These are phyloP conservation scores for Drosophila pseudotakahashii DNA, from an alignment of 2,888 invertebrate genomes.

Conservation along the genomic window DNA sequence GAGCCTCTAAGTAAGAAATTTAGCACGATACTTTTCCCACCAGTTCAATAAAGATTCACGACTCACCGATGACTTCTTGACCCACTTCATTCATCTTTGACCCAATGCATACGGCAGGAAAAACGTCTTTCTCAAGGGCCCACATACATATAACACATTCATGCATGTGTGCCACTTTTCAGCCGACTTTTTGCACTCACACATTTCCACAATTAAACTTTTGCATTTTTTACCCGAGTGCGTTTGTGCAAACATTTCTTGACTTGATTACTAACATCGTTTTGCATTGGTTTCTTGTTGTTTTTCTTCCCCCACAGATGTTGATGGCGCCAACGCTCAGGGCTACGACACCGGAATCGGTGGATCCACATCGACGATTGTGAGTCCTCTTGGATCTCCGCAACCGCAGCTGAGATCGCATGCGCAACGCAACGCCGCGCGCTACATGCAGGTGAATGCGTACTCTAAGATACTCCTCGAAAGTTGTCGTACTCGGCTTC, in stretches of 20 bases:
- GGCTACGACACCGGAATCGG: slow-evolving; percentile 85
- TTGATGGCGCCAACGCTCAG: slow-evolving; percentile 83
- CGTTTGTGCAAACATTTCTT: slow-evolving; percentile 40
- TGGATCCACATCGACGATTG: slow-evolving; percentile 84
- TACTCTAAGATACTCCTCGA: slow-evolving; percentile 26
- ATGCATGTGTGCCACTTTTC: slow-evolving; percentile 35
- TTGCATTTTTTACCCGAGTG: slow-evolving; percentile 23
- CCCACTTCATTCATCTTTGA: slow-evolving; percentile 21
- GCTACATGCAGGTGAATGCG: slow-evolving; percentile 87
- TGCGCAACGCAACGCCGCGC: slow-evolving; percentile 86
- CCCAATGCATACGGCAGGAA: slow-evolving; percentile 18
- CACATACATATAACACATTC: background rate
- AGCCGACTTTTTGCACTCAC: slow-evolving; percentile 8
- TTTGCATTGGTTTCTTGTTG: slow-evolving; percentile 27
- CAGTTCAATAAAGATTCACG: slow-evolving; percentile 25
- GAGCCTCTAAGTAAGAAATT: background rate
- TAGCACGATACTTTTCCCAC: slow-evolving; percentile 7
- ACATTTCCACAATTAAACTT: slow-evolving; percentile 27
- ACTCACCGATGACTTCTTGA: slow-evolving; percentile 16
- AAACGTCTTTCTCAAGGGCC: slow-evolving; percentile 23
- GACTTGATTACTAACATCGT: slow-evolving; percentile 33
- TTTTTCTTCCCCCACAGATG: slow-evolving; percentile 66
- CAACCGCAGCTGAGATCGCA: slow-evolving; percentile 86
- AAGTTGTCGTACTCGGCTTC: background rate
- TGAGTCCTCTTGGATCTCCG: slow-evolving; percentile 85